Conservation (phyloP, 2,797 vertebrate genomes). For the Intellagama lesueurii region DNA sequence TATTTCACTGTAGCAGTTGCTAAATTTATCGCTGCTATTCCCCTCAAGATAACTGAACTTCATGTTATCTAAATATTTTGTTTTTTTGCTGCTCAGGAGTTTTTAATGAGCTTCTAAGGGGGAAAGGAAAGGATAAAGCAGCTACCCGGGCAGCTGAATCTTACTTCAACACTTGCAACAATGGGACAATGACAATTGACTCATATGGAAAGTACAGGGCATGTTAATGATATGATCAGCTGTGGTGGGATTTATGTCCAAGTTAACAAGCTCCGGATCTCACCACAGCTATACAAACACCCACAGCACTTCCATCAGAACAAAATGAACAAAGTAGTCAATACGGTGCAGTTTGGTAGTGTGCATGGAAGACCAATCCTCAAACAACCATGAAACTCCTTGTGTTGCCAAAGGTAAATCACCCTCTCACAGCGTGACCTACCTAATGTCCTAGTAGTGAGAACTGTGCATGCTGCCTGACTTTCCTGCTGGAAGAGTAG, state of each 20-base stretch:
- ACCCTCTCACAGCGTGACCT: not conserved
- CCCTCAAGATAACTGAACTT: no score
- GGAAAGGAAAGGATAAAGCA: no score
- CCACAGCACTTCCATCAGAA: not conserved
- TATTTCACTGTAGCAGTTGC: no score
- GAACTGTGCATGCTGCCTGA: not conserved
- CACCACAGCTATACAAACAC: not conserved
- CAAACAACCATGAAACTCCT: not conserved
- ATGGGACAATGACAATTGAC: not conserved
- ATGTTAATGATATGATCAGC: not conserved
- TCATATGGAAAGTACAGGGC: not conserved
- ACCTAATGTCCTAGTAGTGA: not conserved
- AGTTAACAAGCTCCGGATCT: not conserved
- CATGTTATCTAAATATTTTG: no score
- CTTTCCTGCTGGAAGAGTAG: no score
- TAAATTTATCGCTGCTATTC: no score
- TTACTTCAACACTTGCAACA: not conserved
- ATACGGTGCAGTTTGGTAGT: not conserved
- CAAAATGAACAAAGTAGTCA: not conserved
- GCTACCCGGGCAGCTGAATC: not conserved
- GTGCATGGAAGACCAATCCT: not conserved
- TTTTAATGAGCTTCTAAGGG: no score
- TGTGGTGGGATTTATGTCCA: not conserved
- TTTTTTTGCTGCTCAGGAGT: no score
- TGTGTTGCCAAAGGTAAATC: not conserved